A percentile compares a stretch with the other conserved stretches of the same genome.
These are phyloP conservation scores for Uria aalge DNA, from an alignment of 2,113 vertebrate genomes.

Conservation along the genomic window DNA sequence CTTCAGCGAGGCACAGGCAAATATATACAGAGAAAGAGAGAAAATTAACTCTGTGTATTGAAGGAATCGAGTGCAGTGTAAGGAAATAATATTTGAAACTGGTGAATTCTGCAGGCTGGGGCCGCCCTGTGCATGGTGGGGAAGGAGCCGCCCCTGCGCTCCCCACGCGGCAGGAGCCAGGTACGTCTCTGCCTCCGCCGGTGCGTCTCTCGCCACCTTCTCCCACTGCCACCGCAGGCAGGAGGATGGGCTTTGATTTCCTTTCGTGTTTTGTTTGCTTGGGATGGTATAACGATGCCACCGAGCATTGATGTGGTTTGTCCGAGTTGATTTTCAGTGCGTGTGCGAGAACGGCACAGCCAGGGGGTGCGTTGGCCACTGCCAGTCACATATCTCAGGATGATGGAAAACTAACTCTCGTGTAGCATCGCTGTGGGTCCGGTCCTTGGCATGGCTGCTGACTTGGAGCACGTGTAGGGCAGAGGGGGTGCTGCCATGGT, in stretches of 20 bases:
- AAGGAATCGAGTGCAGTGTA: not conserved
- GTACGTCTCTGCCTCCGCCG: accelerated
- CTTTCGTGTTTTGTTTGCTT: not conserved
- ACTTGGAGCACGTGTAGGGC: accelerated
- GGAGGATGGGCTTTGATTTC: not conserved
- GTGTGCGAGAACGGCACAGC: not conserved
- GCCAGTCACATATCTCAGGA: accelerated
- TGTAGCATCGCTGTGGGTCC: not conserved
- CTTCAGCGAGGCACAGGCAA: not conserved
- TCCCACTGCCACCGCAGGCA: not conserved
- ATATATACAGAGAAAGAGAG: not conserved
- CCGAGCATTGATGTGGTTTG: not conserved
- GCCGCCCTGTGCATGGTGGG: not conserved
- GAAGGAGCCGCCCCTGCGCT: not conserved
- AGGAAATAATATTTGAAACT: accelerated
- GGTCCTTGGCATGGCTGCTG: not conserved
- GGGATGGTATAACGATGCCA: not conserved
- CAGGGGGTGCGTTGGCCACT: accelerated
- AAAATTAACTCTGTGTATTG: not conserved
- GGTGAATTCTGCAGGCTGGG: not conserved
- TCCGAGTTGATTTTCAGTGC: not conserved
- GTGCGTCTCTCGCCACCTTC: accelerated
- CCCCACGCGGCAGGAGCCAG: not conserved
- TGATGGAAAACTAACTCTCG: not conserved
- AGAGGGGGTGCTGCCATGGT: accelerated